A percentile compares a stretch with the other conserved stretches of the same genome.
Evolutionary conservation across 30 jellyfish, hydroid and myxozoan species (phyloP).

Genomic region (Catostylus mosaicus): DNA sequence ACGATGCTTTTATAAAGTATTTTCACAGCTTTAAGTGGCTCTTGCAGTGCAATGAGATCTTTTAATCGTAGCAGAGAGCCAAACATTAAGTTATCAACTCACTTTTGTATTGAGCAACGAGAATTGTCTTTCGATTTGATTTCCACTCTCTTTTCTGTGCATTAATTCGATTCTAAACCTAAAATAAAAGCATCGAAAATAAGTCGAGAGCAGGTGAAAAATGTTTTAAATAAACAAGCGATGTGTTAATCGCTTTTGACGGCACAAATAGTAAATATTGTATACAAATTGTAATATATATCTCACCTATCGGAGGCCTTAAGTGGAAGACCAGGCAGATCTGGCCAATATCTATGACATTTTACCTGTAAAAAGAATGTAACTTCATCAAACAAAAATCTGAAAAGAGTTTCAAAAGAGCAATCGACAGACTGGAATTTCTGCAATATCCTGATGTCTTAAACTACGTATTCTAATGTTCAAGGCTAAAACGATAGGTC

Average conservation of each 20-base stretch:
- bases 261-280: background rate
- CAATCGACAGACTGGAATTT: no score
- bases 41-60: no score
- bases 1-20: no score
- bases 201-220: background rate
- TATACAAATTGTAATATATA: background rate
- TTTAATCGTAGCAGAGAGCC: background rate
- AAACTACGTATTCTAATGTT: no score
- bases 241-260: no score
- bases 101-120: slow-evolving; percentile 69
- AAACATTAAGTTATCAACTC: background rate
- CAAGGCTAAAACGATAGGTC: no score
- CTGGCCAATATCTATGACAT: slow-evolving; percentile 91
- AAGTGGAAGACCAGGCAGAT: slow-evolving; percentile 64
- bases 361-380: slow-evolving; percentile 61
- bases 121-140: slow-evolving; percentile 55
- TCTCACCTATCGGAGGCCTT: slow-evolving; percentile 72
- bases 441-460: no score
- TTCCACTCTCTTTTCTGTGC: slow-evolving; percentile 65
- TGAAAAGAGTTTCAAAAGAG: no score
- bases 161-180: slow-evolving; percentile 73
- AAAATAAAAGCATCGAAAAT: background rate
- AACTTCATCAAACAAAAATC: no score
- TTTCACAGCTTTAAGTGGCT: no score
- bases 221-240: no score